Conservation (phyloP, 2,113 vertebrate species). For the Dipodomys ordii region DNA sequence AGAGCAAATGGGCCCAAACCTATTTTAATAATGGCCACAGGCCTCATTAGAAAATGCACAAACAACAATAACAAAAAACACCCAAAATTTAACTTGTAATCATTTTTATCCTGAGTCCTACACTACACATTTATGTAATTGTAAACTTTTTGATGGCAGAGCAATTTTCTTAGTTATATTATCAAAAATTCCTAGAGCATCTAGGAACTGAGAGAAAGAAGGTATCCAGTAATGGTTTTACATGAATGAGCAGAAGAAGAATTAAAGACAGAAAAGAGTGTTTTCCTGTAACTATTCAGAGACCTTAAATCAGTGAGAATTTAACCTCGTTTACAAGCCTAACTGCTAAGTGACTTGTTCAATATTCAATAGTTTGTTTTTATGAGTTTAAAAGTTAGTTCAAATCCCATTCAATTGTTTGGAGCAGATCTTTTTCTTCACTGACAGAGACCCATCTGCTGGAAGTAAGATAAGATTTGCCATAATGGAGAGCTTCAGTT, state of each 20-base stretch:
- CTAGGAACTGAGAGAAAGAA: neutral
- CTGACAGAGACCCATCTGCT: neutral
- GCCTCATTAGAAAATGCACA: neutral
- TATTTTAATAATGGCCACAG: neutral
- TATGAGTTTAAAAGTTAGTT: slow-evolving; percentile 38
- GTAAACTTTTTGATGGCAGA: neutral
- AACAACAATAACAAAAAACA: neutral
- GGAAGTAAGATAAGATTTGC: neutral
- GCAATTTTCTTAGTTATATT: neutral
- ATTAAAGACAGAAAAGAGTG: neutral
- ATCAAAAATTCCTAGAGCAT: neutral
- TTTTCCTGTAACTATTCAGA: neutral
- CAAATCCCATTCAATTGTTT: neutral
- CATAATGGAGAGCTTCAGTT: neutral
- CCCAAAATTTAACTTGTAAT: neutral
- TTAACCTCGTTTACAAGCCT: neutral
- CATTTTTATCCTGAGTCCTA: neutral
- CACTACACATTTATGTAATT: neutral
- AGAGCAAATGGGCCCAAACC: neutral
- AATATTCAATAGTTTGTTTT: neutral
- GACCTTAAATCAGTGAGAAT: neutral
- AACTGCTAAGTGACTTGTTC: neutral
- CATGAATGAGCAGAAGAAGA: neutral
- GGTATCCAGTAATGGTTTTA: neutral
- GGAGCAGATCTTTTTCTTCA: neutral